These are phyloP conservation scores for Syndactyla subalaris DNA, from an alignment of 2,797 vertebrate genomes.

Conservation along the genomic window DNA sequence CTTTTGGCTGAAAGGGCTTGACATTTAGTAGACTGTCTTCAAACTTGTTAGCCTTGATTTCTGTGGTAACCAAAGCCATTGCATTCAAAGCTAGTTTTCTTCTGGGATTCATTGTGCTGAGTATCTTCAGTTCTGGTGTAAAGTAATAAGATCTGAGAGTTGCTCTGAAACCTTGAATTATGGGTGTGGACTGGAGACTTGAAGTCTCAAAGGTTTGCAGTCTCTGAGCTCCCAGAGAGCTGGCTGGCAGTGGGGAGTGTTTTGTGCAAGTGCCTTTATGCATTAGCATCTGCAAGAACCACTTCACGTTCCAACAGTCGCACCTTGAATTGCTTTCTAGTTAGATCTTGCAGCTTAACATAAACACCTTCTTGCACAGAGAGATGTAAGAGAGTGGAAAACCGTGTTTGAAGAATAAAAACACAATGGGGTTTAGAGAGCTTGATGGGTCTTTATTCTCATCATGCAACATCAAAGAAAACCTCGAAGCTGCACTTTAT, in stretches of 20 bases:
- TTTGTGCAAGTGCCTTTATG: background rate
- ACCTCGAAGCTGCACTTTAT: background rate
- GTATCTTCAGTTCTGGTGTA: background rate
- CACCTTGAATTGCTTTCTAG: slow-evolving; percentile 17
- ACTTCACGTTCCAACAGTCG: background rate
- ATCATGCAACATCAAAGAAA: slow-evolving; percentile 43
- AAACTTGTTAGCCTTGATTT: slow-evolving; percentile 11
- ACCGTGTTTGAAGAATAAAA: slow-evolving; percentile 47
- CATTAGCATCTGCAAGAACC: background rate
- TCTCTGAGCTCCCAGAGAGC: background rate
- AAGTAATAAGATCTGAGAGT: background rate
- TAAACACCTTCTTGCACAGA: background rate
- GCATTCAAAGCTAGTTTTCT: background rate
- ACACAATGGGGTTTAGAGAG: background rate
- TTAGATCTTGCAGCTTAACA: slow-evolving; percentile 1
- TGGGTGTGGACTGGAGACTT: slow-evolving; percentile 31
- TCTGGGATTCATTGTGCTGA: background rate
- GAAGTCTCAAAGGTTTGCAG: background rate
- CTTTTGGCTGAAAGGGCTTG: background rate
- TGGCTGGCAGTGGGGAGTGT: background rate
- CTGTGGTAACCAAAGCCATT: background rate
- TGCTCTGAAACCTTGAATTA: slow-evolving; percentile 2
- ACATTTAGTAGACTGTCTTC: background rate
- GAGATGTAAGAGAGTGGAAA: background rate
- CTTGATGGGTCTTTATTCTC: slow-evolving; percentile 31